Percentiles rank a stretch among this genome's conserved stretches.
phyloP scores from a whole-genome alignment of 2,113 vertebrate species.

The Oceanodroma tethys region DNA sequence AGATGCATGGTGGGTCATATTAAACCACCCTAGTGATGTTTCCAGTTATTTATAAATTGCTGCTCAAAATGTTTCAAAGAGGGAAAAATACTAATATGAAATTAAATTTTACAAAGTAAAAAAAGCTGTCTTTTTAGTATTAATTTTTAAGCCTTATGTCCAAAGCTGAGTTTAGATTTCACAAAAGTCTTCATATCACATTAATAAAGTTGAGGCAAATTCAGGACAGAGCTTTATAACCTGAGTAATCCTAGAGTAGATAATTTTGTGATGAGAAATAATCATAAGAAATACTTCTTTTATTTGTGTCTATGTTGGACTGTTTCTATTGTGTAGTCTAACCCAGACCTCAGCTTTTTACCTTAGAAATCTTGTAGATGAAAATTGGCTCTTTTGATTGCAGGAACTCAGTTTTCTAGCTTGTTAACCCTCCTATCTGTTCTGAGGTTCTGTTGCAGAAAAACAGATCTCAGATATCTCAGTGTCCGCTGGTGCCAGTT shows the following conservation, averaged over 20 bases:
- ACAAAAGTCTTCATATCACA: background rate
- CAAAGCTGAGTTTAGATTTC: background rate
- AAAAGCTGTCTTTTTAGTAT: background rate
- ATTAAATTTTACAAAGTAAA: background rate
- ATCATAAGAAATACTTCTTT: background rate
- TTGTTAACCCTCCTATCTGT: background rate
- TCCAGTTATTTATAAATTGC: background rate
- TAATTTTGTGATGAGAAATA: background rate
- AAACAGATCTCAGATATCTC: fast-evolving
- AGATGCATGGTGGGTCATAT: background rate
- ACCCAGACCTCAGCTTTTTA: background rate
- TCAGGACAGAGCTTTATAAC: background rate
- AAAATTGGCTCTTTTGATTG: background rate
- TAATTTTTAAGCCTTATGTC: background rate
- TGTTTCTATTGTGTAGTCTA: background rate
- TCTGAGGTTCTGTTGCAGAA: background rate
- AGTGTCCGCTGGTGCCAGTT: background rate
- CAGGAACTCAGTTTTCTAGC: background rate
- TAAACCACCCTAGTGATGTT: background rate
- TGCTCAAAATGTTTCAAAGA: background rate
- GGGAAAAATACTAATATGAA: background rate
- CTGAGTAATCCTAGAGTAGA: background rate
- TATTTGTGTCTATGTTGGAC: background rate
- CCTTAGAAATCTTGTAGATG: background rate
- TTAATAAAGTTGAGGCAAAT: background rate